Evolutionary conservation across 2,888 invertebrate species (phyloP).

Genomic region (Papilio protenor): DNA sequence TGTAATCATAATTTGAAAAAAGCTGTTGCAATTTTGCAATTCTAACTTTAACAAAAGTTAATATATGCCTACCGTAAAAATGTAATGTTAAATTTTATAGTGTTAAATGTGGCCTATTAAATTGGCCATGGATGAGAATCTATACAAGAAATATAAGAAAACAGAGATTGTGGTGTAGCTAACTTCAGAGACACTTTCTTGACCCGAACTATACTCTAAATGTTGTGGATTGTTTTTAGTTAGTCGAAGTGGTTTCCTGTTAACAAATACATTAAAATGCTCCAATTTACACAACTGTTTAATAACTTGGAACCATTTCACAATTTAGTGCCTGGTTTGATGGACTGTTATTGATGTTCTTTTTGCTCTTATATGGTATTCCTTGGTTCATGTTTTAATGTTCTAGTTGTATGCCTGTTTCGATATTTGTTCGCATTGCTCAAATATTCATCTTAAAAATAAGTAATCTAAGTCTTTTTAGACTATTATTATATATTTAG

Average conservation of each 20-base stretch:
- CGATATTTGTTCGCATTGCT: neutral
- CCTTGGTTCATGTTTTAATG: neutral
- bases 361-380: neutral
- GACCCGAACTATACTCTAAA: neutral
- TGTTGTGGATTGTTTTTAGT: neutral
- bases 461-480: neutral
- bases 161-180: neutral
- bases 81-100: too few species aligned
- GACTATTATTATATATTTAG: too few species aligned
- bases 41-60: too few species aligned
- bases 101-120: too few species aligned
- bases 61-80: too few species aligned
- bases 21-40: too few species aligned
- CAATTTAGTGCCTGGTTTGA: slow-evolving; percentile 18
- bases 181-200: neutral
- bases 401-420: slow-evolving; percentile 4
- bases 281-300: neutral
- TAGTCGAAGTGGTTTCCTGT: slow-evolving; percentile 28
- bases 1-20: too few species aligned
- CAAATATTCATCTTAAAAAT: neutral
- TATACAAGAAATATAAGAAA: neutral
- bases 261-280: neutral
- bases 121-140: neutral
- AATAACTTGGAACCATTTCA: neutral
- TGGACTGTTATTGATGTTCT: neutral